Conservation (phyloP, 2,888 invertebrate species). For the Patella ulyssiponensis region DNA sequence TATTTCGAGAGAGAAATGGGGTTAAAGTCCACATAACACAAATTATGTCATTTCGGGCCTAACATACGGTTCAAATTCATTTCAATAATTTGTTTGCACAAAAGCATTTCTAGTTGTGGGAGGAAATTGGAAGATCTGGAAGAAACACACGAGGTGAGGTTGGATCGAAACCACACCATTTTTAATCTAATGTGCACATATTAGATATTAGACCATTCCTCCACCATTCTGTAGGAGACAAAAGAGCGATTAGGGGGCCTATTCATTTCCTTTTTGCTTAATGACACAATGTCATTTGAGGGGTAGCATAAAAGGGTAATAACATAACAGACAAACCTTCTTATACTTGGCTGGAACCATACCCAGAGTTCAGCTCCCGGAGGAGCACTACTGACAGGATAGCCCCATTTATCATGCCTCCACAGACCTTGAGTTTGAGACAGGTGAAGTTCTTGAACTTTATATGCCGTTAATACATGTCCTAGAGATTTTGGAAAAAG, state of each 20-base stretch:
- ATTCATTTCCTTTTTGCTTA: no score
- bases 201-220: no score
- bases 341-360: constrained; percentile 83
- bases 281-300: no score
- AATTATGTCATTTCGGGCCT: no score
- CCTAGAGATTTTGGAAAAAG: constrained; percentile 90
- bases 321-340: constrained; percentile 68
- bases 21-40: background rate
- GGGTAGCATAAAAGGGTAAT: no score
- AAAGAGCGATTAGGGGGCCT: no score
- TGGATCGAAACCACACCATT: background rate
- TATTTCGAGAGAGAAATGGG: background rate
- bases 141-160: no score
- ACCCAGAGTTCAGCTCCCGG: constrained; percentile 95
- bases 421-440: constrained; percentile 94
- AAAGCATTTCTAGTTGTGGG: no score
- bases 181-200: background rate
- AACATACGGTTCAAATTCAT: no score
- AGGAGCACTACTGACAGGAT: constrained; percentile 89
- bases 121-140: no score
- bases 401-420: constrained; percentile 95
- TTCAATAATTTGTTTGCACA: no score
- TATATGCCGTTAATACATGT: constrained; percentile 87
- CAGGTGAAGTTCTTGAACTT: constrained; percentile 91
- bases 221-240: no score